Evolutionary conservation across 2,113 vertebrate species (phyloP), one percentile per base, ranked within the genome.

Genomic region (Dicrurus megarhynchus): DNA sequence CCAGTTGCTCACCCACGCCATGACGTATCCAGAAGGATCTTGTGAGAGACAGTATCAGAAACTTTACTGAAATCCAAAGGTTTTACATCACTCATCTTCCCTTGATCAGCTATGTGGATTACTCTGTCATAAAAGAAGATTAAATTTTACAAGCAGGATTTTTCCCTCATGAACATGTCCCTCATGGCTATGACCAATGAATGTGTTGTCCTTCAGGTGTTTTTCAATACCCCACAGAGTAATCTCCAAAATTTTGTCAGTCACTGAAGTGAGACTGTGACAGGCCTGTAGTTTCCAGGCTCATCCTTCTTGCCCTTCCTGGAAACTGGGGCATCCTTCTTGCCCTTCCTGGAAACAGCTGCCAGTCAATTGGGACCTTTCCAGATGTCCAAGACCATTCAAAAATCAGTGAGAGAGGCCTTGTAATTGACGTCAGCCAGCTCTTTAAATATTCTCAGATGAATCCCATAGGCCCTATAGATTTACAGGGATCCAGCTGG

Each of bases 1-100:
- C 53, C 84, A 37, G 32, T 5, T 59, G 23, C 8, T 74, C 15
- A n/a, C 28, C 23, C 41, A 39, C 6, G 0, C 0, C 24, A 10
- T 26, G 21, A 14, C 0, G 1, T 26, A 42, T 44, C 37, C 46
- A 37, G 22, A 60, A 68, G 14, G 33, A 68, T 60, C 18, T 33
- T 68, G 11, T 77, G 15, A 52, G 32, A 60, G 11, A 33, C 15
- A 28, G 39, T 13, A 33, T 37, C 4, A 22, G 37, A 59, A 69
- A 21, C 22, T 44, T 52, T 9, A 33, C 41, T 87, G 55, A 60
- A 52, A 42, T n/a, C 42, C 13, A 30, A 16, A 42, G 19, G 37
- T 32, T 39, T 49, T 37, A 14, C 26, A 57, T 52, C 14, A 33
- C 9, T 14, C 5, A 12, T 49, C 21, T 68, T 44, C 24, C 55